These are phyloP conservation scores for Drosophila albomicans DNA, from an alignment of 1,140 invertebrate species.

Conservation along the genomic window DNA sequence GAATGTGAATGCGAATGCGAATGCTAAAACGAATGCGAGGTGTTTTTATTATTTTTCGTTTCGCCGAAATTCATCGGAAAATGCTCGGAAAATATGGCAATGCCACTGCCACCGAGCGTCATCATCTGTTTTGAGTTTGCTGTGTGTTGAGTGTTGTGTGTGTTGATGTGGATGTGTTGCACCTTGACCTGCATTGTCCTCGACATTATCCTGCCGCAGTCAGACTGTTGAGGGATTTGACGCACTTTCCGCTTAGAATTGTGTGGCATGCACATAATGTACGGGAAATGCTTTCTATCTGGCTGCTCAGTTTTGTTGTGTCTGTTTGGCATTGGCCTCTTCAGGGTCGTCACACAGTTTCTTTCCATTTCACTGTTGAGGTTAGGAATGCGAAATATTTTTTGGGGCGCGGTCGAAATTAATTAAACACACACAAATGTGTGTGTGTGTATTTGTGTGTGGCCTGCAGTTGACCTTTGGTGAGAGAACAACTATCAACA, in stretches of 20 bases:
- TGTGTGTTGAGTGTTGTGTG: background rate
- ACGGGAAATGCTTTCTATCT: background rate
- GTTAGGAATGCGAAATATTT: constrained; percentile 45
- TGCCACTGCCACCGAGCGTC: constrained; percentile 8
- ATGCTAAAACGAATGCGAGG: constrained; percentile 1
- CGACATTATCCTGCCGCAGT: constrained; percentile 50
- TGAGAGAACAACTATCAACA: constrained; percentile 23
- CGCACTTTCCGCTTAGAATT: constrained; percentile 46
- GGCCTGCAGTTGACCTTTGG: constrained; percentile 68
- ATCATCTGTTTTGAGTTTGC: background rate
- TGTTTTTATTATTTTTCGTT: constrained; percentile 47
- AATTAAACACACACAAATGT: constrained; percentile 57
- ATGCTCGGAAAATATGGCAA: constrained; percentile 14
- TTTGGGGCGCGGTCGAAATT: constrained; percentile 67
- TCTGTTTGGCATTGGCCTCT: constrained; percentile 39
- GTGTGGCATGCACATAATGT: background rate
- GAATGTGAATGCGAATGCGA: constrained; percentile 8
- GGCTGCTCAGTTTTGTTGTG: background rate
- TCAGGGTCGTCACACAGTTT: constrained; percentile 5
- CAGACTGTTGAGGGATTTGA: constrained; percentile 66
- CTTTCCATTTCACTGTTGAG: constrained; percentile 42
- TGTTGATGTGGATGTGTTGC: background rate
- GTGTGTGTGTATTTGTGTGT: constrained; percentile 27
- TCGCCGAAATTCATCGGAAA: background rate
- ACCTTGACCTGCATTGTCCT: constrained; percentile 71